These are phyloP conservation scores for Palythoa heliodiscus DNA, from an alignment of 92 coral and sea anemone genomes.

Conservation along the genomic window DNA sequence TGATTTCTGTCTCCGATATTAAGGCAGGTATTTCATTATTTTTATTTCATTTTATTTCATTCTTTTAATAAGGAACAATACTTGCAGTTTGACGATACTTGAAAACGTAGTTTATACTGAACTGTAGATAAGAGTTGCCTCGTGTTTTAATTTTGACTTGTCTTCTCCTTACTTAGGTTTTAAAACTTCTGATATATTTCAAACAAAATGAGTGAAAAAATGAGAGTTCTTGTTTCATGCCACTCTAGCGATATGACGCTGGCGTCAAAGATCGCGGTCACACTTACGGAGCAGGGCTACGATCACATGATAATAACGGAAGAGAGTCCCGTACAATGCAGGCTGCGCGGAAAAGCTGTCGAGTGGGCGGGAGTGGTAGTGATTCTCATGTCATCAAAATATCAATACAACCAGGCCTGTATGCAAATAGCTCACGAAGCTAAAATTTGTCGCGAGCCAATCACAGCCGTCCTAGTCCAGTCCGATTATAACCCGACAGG, in stretches of 20 bases:
- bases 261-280: conserved; percentile 22
- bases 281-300: conserved; percentile 10
- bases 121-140: too few species aligned
- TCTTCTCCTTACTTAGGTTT: too few species aligned
- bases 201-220: too few species aligned
- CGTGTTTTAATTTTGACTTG: too few species aligned
- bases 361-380: conserved; percentile 40
- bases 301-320: conserved; percentile 29
- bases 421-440: conserved; percentile 38
- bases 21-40: too few species aligned
- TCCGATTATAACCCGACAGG: conserved; percentile 28
- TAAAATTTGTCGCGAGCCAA: conserved; percentile 40
- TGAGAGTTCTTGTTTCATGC: conserved; percentile 32
- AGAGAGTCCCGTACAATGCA: conserved; percentile 14
- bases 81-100: too few species aligned
- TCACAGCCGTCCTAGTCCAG: conserved; percentile 36
- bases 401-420: conserved; percentile 28
- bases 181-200: too few species aligned
- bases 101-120: too few species aligned
- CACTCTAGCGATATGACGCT: conserved; percentile 40
- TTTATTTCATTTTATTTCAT: too few species aligned
- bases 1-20: too few species aligned
- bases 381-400: conserved; percentile 30
- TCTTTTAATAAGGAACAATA: too few species aligned
- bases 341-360: conserved; percentile 29